phyloP scores from a whole-genome alignment of 2,113 vertebrate species.

The Coracopsis vasa region DNA sequence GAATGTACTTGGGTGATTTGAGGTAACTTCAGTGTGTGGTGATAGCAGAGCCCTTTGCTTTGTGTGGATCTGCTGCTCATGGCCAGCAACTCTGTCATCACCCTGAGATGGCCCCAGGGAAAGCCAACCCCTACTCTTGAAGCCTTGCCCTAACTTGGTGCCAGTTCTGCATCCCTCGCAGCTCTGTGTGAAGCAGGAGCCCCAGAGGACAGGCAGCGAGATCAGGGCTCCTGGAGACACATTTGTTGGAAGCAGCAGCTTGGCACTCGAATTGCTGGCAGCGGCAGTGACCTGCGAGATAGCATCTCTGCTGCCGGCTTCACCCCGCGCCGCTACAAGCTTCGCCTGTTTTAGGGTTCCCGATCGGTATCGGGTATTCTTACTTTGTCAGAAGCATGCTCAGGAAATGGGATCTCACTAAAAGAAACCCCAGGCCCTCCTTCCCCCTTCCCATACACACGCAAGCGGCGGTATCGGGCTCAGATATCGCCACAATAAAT shows the following conservation, averaged over 20 bases:
- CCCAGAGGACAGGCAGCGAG: conserved; percentile 22
- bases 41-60: not conserved
- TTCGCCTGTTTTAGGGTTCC: conserved; percentile 11
- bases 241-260: conserved; percentile 51
- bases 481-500: conserved; percentile 26
- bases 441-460: not conserved
- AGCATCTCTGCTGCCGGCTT: conserved; percentile 60
- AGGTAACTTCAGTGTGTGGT: not conserved
- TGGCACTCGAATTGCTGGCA: conserved; percentile 58
- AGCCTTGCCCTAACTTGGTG: not conserved
- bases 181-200: not conserved
- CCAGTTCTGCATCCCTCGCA: conserved; percentile 22
- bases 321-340: conserved; percentile 20
- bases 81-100: not conserved
- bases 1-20: not conserved
- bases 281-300: conserved; percentile 64
- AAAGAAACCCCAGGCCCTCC: not conserved
- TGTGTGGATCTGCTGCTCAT: not conserved
- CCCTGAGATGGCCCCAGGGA: not conserved
- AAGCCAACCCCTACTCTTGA: not conserved
- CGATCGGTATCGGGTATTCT: conserved; percentile 29
- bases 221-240: conserved; percentile 48
- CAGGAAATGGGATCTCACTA: conserved; percentile 51
- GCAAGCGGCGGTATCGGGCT: not conserved
- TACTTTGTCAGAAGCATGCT: conserved; percentile 3